Percentiles rank a stretch among this genome's conserved stretches.
Conservation (phyloP, 2,113 vertebrate species). For the Pachycephala philippinensis region DNA sequence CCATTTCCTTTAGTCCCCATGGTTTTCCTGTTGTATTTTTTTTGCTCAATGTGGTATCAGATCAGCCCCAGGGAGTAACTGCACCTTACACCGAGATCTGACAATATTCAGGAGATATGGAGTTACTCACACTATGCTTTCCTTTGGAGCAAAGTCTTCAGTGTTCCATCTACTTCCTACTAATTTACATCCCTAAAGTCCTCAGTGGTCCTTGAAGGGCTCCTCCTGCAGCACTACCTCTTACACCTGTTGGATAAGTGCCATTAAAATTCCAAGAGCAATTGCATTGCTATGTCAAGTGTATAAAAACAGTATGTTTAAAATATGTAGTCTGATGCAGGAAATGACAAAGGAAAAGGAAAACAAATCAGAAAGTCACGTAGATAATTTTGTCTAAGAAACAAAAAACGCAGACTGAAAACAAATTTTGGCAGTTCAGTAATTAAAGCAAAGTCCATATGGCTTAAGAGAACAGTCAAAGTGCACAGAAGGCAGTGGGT, state of each 20-base stretch:
- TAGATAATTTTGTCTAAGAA: neutral
- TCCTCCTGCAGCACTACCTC: neutral
- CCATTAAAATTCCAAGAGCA: neutral
- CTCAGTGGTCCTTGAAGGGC: neutral
- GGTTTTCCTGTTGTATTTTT: neutral
- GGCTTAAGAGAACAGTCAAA: conserved; percentile 73
- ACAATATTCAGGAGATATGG: neutral
- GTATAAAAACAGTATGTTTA: neutral
- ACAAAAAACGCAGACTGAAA: neutral
- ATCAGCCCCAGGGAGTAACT: neutral
- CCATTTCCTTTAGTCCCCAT: neutral
- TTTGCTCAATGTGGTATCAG: neutral
- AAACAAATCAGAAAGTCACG: neutral
- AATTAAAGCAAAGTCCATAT: conserved; percentile 66
- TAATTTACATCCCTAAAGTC: neutral
- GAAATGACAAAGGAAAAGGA: neutral
- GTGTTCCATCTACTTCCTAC: neutral
- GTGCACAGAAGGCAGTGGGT: conserved; percentile 50
- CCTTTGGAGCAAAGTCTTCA: neutral
- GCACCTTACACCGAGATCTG: neutral
- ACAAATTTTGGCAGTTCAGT: neutral
- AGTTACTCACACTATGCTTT: neutral
- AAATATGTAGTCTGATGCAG: neutral
- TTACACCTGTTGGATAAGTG: neutral
- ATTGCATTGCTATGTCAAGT: neutral